Conservation (phyloP, 1,140 invertebrate species). For the Andrena cerasifolii region DNA sequence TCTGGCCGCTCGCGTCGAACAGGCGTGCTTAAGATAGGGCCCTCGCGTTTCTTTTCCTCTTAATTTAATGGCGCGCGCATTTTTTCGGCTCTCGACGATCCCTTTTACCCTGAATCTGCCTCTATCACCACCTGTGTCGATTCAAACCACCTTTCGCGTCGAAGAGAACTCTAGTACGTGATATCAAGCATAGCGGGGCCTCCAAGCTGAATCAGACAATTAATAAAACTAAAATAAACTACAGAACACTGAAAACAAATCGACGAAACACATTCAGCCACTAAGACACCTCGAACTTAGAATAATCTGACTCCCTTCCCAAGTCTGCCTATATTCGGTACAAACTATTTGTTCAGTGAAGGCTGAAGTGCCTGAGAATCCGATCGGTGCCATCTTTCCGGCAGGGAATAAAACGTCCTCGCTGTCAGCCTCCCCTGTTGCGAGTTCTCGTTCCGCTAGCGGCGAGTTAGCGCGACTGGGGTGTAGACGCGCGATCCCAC, state of each 20-base stretch:
- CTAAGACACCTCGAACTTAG: too few species aligned
- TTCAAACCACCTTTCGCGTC: background rate
- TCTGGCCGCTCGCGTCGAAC: slow-evolving; percentile 49
- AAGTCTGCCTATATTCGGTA: too few species aligned
- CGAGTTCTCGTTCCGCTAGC: background rate
- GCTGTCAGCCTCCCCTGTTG: background rate
- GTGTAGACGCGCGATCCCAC: slow-evolving; percentile 55
- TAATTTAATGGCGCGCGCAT: background rate
- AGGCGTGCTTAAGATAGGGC: slow-evolving; percentile 38
- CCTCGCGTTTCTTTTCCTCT: background rate
- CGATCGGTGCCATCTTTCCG: background rate
- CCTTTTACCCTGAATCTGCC: too few species aligned
- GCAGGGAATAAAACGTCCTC: slow-evolving; percentile 26
- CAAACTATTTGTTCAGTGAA: too few species aligned
- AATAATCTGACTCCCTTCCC: too few species aligned
- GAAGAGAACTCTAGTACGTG: background rate
- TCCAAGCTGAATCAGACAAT: too few species aligned
- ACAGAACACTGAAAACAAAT: too few species aligned
- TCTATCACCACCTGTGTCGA: background rate
- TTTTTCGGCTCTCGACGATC: background rate
- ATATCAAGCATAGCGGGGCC: too few species aligned
- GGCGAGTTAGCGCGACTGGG: slow-evolving; percentile 63
- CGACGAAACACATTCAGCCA: too few species aligned
- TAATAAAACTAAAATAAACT: too few species aligned
- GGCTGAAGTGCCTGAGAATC: slow-evolving; percentile 1